Evolutionary conservation across 2,797 vertebrate genomes (phyloP).

Genomic region (Characodon lateralis): DNA sequence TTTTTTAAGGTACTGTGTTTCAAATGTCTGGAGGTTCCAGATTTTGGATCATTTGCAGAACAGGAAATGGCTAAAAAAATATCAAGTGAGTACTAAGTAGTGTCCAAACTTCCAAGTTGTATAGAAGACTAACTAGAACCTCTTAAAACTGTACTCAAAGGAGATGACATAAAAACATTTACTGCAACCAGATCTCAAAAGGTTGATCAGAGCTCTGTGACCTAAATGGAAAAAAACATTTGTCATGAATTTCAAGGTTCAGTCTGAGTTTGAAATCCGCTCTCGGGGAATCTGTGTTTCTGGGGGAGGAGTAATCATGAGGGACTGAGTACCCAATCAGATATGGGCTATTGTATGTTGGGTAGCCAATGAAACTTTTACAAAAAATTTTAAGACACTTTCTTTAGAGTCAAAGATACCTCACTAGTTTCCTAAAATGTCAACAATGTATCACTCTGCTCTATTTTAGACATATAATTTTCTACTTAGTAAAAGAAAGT

Average conservation of each 20-base stretch:
- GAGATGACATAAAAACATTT: too few relatives aligned
- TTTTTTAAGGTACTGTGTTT: background rate
- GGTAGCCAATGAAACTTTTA: background rate
- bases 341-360: background rate
- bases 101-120: background rate
- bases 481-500: background rate
- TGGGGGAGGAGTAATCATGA: background rate
- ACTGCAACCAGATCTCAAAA: too few relatives aligned
- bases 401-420: background rate
- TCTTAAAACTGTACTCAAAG: too few relatives aligned
- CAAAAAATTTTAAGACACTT: too few relatives aligned
- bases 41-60: background rate
- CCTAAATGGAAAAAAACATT: background rate
- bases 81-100: background rate
- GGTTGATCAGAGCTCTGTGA: too few relatives aligned
- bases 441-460: background rate
- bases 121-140: background rate
- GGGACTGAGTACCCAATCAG: background rate
- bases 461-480: background rate
- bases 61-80: background rate
- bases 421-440: background rate
- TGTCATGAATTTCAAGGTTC: background rate
- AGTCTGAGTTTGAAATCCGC: background rate
- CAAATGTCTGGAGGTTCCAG: background rate
- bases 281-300: too few relatives aligned